phyloP scores from a whole-genome alignment of 1,140 invertebrate species.

The Reticulitermes speratus region DNA sequence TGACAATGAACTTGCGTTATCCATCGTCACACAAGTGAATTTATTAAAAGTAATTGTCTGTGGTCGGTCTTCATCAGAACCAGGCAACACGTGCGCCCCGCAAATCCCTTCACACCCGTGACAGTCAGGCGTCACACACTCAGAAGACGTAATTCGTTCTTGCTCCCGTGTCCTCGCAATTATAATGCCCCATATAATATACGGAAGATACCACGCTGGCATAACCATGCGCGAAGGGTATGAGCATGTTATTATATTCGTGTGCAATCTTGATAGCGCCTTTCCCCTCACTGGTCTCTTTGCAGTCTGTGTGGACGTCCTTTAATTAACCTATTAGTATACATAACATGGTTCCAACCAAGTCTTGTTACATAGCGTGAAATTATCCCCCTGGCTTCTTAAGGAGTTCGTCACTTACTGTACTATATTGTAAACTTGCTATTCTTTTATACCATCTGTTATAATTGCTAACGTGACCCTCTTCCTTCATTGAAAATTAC shows the following conservation, averaged over 20 bases:
- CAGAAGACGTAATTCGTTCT: neutral
- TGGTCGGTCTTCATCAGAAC: too few relatives aligned
- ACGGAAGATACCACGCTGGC: neutral
- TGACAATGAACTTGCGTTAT: too few relatives aligned
- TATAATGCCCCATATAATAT: constrained; percentile 6
- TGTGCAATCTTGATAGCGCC: neutral
- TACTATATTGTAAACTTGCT: neutral
- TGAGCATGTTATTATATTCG: neutral
- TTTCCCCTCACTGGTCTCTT: neutral
- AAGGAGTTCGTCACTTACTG: neutral
- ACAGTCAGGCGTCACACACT: neutral
- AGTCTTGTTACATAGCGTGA: constrained; percentile 10
- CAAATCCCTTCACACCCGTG: neutral
- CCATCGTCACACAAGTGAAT: too few relatives aligned
- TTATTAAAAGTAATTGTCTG: too few relatives aligned
- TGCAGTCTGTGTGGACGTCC: neutral
- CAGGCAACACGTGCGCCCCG: too few relatives aligned
- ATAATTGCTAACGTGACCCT: neutral
- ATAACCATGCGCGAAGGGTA: neutral
- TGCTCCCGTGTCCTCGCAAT: neutral
- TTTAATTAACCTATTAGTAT: constrained; percentile 20
- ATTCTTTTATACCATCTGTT: neutral
- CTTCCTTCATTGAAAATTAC: constrained; percentile 14
- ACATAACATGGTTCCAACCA: constrained; percentile 1
- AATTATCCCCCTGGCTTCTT: neutral